Base-by-base conservation (phyloP, 1,140 invertebrate species). In the Psix sp. region DNA sequence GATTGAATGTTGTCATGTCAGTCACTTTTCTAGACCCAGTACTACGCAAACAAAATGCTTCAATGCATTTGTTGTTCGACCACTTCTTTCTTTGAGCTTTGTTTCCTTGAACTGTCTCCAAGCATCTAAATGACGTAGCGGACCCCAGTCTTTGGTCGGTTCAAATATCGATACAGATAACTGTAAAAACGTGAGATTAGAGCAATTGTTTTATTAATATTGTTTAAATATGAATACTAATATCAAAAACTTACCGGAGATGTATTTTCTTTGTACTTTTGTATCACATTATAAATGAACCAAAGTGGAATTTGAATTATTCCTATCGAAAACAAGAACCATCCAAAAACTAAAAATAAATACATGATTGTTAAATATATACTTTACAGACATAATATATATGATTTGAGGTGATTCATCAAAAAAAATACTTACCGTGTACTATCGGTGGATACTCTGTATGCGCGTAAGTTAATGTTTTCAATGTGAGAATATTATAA, bases 301-400 rank as follows among this genome's bases (percentile, higher is more conserved):
- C 90, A 91, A 29, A 91, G 76, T 2, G 91, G 91, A 16, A 91
- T 48, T 75, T 91, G 89, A 0, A 89, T 13, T 1, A 89, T 68
- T 3, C 90, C 90, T 49, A 91, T 81, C 0, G 85, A 80, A 0
- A 90, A 85, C 5, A 92, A 79, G 0, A 78, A 48, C 90, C 91
- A 91, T 24, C 91, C 91, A 54, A 84, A 71, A 1, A 78, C 89
- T 90, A 80, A 76, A 78, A 70, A 48, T 26, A 54, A 42, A 10
- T 35, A 26, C 11, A 31, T 31, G 11, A n/a, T n/a, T n/a, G n/a
- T n/a, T n/a, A n/a, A n/a, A n/a, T n/a, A n/a, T n/a, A n/a, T n/a
- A n/a, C n/a, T n/a, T n/a, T n/a, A n/a, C n/a, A n/a, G n/a, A n/a
- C n/a, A n/a, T n/a, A n/a, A n/a, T n/a, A n/a, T n/a, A n/a, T n/a